Evolutionary conservation across 2,888 invertebrate species (phyloP), one percentile per base, ranked within the genome.

Genomic region (Auanema sp.): DNA sequence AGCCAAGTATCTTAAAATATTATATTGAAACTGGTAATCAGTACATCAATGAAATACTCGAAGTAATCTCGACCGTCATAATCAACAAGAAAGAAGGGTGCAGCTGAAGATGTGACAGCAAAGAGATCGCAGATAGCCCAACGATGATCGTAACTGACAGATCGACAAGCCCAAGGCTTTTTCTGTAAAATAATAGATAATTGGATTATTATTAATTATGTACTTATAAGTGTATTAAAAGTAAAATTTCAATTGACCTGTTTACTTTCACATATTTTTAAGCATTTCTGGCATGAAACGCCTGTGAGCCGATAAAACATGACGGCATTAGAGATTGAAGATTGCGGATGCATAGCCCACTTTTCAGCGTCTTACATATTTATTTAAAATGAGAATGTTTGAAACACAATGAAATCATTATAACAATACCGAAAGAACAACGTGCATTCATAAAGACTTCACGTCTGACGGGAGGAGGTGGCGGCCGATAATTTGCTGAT

Each of bases 61-160:
- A 59, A 52, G 41, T 59, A 59, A 10, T 59, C 43, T 59, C 59
- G 16, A 10, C 59, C 59, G 14, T 51, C 59, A 21, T 24, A 59
- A 4, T 23, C 33, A 14, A 41, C 59, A 18, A 59, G 12, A 43
- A 43, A 41, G 43, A 52, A 59, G 12, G 59, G 59, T 21, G 59
- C 18, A n/a, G 33, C 16, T 8, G 59, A 52, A 12, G 59, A 23
- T 14, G 59, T 59, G 12, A 59, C 53, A 3, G 59, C 59, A 40
- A 59, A 59, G n/a, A 59, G 52, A 52, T 59, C 59, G 42, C 59
- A 59, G 18, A 59, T 59, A 24, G 41, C 42, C 59, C 59, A 59
- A 12, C 53, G 16, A 16, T 12, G 16, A 53, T 59, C 59, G 16
- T 53, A 59, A 18, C 51, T 53, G 33, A 59, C 33, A 11, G 59